Evolutionary conservation across 2,888 invertebrate genomes (phyloP), one percentile per base, ranked within the genome.

Genomic region (Sphaerophoria rueppellii): DNA sequence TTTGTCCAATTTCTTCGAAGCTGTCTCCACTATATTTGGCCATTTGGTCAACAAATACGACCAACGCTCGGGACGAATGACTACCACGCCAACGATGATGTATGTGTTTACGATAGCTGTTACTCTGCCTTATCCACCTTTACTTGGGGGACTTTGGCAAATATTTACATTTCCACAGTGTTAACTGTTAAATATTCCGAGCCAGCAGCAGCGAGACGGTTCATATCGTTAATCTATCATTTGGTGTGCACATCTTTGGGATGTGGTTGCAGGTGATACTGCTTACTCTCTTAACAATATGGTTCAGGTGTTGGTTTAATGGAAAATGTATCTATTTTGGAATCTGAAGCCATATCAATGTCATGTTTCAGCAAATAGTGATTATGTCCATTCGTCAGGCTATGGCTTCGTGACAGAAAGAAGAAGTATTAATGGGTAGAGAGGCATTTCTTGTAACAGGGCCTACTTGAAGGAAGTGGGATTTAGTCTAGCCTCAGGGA

Each of bases 1-100:
- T 82, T 79, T 82, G 75, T 80, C 11, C 35, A 67, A 80, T 80
- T 83, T 76, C 71, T 72, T 80, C 67, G 75, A 76, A 76, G 67
- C 69, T 73, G 70, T 69, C 77, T 67, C 61, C 61, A 1, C 32
- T 67, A 11, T 69, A 75, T 75, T 80, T 83, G 75, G 71, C 60
- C 80, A 83, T 72, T 83, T 80, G 70, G 67, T 43, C 75, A 80
- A 76, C 50, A 65, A 65, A 65, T 35, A 50, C 16, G 12, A 65
- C 14, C 40, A 32, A 43, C 12, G 58, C 7, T 0, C 24, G 24
- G 11, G 40, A 40, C 24, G 16, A 9, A 24, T 43, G 43, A 7
- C 32, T 32, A 54, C 24, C 24, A 24, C 24, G 24, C 24, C 24
- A 24, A 24, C 16, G 55, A 70, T n/a, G 73, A 63, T 77, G 82